These are phyloP conservation scores for Steinernema khuongi DNA, from an alignment of 1,140 invertebrate species.

Conservation along the genomic window DNA sequence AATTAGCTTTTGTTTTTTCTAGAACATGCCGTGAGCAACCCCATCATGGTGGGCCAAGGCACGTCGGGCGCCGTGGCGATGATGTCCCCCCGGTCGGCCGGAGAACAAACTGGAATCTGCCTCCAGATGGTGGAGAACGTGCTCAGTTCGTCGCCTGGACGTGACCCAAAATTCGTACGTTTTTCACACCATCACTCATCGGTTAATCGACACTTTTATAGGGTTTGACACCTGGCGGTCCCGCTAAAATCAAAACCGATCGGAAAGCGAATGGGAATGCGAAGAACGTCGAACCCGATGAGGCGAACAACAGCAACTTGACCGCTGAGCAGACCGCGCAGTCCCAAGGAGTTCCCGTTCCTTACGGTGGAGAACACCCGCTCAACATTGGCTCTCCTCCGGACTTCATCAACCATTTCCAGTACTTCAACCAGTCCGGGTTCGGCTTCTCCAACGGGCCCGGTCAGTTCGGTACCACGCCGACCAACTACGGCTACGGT, in stretches of 20 bases:
- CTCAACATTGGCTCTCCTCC: slow-evolving; percentile 40
- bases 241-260: neutral
- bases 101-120: slow-evolving; percentile 43
- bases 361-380: slow-evolving; percentile 1
- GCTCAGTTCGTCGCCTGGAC: slow-evolving; percentile 46
- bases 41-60: slow-evolving; percentile 43
- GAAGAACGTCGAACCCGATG: neutral
- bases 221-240: neutral
- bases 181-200: neutral
- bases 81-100: slow-evolving; percentile 44
- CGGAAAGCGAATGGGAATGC: slow-evolving; percentile 9
- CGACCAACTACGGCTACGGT: slow-evolving; percentile 52
- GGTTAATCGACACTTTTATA: neutral
- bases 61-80: slow-evolving; percentile 24
- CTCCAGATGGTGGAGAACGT: slow-evolving; percentile 53
- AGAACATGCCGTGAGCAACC: slow-evolving; percentile 54
- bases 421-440: slow-evolving; percentile 9
- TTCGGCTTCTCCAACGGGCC: slow-evolving; percentile 31
- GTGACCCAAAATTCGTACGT: slow-evolving; percentile 43
- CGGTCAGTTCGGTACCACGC: slow-evolving; percentile 45
- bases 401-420: slow-evolving; percentile 27
- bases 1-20: slow-evolving; percentile 28
- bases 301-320: slow-evolving; percentile 23
- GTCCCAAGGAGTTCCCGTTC: slow-evolving; percentile 10
- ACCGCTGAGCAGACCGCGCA: neutral